Percentiles rank a stretch among this genome's conserved stretches.
Conservation (phyloP, 2,797 vertebrate species). For the Pyrrhura leucotis region DNA sequence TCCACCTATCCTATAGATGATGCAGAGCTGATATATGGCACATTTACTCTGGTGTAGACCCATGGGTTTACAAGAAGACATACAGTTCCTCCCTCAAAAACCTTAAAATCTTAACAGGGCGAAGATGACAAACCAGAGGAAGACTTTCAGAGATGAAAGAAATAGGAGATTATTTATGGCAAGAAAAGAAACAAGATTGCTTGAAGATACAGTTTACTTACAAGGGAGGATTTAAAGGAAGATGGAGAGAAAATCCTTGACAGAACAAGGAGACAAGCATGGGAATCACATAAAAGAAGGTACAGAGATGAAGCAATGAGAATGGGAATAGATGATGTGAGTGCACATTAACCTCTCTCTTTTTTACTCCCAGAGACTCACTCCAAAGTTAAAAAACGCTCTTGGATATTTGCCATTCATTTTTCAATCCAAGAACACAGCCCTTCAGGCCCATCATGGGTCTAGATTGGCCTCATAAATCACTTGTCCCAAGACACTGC, state of each 20-base stretch:
- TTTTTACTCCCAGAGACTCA: background rate
- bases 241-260: background rate
- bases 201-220: constrained; percentile 31
- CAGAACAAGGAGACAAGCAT: constrained; percentile 14
- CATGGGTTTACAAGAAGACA: background rate
- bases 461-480: constrained; percentile 73
- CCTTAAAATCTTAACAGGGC: background rate
- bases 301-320: background rate
- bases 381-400: constrained; percentile 55
- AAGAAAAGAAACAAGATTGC: background rate
- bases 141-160: background rate
- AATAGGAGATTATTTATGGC: background rate
- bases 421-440: constrained; percentile 35
- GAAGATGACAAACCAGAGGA: background rate
- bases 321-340: background rate
- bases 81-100: background rate
- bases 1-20: background rate
- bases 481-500: constrained; percentile 74
- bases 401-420: constrained; percentile 64
- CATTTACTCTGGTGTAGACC: background rate
- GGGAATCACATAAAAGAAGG: background rate
- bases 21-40: background rate
- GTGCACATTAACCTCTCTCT: background rate
- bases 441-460: constrained; percentile 64
- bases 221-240: background rate